A percentile compares a stretch with the other conserved stretches of the same genome.
Conservation (phyloP, 2,888 invertebrate genomes). For the Anticlea derivata region DNA sequence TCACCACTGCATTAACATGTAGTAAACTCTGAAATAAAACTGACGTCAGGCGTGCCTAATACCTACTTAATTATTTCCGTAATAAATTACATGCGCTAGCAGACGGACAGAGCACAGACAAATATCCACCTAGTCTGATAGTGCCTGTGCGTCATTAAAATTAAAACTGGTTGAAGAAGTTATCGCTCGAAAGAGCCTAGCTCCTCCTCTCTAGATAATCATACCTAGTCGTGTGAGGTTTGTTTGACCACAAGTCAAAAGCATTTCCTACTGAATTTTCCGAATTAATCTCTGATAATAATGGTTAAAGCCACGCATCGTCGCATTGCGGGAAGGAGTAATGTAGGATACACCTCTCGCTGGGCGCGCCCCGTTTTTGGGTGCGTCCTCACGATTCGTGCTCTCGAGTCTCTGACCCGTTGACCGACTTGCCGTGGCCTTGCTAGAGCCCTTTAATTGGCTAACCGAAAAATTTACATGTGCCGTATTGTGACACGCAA, state of each 20-base stretch:
- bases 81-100: not conserved
- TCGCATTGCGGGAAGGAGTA: constrained; percentile 79
- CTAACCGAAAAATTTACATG: constrained; percentile 60
- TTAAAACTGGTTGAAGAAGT: not conserved
- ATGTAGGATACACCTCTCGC: constrained; percentile 58
- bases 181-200: no score
- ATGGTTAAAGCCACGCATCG: constrained; percentile 47
- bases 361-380: constrained; percentile 70
- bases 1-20: constrained; percentile 45
- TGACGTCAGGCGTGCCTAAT: constrained; percentile 50
- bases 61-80: constrained; percentile 8
- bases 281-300: constrained; percentile 10
- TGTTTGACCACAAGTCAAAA: no score
- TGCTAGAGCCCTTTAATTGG: constrained; percentile 60
- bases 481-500: constrained; percentile 51
- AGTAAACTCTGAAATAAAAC: constrained; percentile 50
- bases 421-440: constrained; percentile 74
- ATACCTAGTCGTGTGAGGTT: not conserved
- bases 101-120: not conserved
- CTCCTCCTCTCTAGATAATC: not conserved
- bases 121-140: not conserved
- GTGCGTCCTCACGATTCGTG: constrained; percentile 73
- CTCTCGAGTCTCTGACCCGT: constrained; percentile 71
- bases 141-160: not conserved
- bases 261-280: no score